Conservation (phyloP, 1,140 invertebrate genomes). For the Acromyrmex echinatior region DNA sequence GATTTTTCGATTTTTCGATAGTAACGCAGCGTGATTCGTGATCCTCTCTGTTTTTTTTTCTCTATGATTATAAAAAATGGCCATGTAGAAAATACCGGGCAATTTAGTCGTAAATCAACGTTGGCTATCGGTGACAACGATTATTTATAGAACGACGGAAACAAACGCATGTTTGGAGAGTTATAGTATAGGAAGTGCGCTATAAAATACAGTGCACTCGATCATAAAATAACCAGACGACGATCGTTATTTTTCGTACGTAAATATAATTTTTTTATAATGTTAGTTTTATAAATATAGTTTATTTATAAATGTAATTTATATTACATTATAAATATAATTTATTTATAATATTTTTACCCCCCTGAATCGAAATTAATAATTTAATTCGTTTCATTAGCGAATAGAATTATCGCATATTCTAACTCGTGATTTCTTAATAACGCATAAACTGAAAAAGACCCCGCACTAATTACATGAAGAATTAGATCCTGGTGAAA, state of each 20-base stretch:
- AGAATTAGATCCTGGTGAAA: no score
- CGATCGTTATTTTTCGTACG: constrained; percentile 21
- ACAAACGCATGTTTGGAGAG: constrained; percentile 43
- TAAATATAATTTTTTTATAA: not conserved
- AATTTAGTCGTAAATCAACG: constrained; percentile 57
- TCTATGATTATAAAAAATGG: constrained; percentile 44
- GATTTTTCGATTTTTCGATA: not conserved
- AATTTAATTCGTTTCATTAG: constrained; percentile 14
- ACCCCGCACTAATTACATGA: no score
- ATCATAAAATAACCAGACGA: constrained; percentile 56
- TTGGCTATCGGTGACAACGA: constrained; percentile 56
- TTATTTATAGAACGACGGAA: constrained; percentile 55
- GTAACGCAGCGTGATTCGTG: not conserved
- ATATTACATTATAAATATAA: not conserved
- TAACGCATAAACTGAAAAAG: not conserved
- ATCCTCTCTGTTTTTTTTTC: constrained; percentile 24
- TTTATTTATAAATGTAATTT: not conserved
- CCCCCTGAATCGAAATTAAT: not conserved
- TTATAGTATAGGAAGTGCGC: constrained; percentile 41
- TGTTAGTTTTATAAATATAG: not conserved
- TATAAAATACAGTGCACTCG: constrained; percentile 34
- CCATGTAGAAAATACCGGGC: constrained; percentile 28
- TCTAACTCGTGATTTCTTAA: not conserved
- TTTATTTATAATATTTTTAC: constrained; percentile 25
- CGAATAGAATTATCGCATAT: not conserved